Evolutionary conservation across 2,113 vertebrate species (phyloP), one percentile per base, ranked within the genome.

Genomic region (Eolophus roseicapilla): DNA sequence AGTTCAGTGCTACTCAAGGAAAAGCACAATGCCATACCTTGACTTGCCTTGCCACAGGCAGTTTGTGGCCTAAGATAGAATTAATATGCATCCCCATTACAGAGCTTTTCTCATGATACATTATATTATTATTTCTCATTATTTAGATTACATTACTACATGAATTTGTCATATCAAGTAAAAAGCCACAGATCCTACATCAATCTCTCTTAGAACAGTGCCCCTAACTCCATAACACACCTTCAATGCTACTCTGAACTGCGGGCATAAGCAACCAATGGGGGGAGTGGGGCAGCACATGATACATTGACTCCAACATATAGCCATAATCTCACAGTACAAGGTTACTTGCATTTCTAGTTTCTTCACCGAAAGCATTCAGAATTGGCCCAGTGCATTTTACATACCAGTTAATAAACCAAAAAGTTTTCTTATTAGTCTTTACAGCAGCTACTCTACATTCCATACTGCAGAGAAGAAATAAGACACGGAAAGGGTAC

Each of bases 151-250:
- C 24, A 11, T 62, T 27, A 19, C 37, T 49, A 5, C 18, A 5
- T 57, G 50, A 62, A n/a, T 28, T 43, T 31, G 60, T 63, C 28
- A 12, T 23, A 25, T 10, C 14, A 70, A 71, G 27, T 69, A 44
- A 59, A 73, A 74, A 75, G 27, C 46, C 69, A 52, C 53, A 86
- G 44, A 13, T 69, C 29, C n/a, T 52, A 9, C 35, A 31, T n/a
- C 67, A 52, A 0, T 31, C 35, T 86, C 37, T 87, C 47, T 41
- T 41, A 24, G 41, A 82, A 15, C 60, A 47, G 59, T 6, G 4
- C 47, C 39, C 25, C 39, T n/a, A 44, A 64, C 27, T 21, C 11
- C 3, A 6, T 2, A 25, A n/a, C 0, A 0, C 62, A 46, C 33
- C 49, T 70, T 29, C 74, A 33, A 2, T 19, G 31, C n/a, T 41